Evolutionary conservation across 2,797 vertebrate species (phyloP).

Genomic region (Cephalopachus bancanus): DNA sequence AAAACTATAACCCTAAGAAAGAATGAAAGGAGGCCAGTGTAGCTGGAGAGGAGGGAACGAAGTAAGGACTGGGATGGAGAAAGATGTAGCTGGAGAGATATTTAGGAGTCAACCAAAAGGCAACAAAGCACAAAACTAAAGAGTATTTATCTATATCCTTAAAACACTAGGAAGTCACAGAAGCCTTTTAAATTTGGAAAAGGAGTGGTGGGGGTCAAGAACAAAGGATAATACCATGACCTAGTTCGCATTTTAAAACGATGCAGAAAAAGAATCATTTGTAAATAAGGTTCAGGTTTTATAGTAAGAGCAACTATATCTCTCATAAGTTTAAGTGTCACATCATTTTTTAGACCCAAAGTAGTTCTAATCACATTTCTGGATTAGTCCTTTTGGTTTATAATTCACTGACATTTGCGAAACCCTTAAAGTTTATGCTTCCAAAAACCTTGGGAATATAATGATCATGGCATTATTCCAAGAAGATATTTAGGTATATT

Average conservation of each 20-base stretch:
- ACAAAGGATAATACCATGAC: neutral
- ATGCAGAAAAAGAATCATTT: neutral
- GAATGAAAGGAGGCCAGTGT: neutral
- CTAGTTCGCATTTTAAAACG: neutral
- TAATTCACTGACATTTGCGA: constrained; percentile 50
- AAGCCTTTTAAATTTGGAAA: constrained; percentile 17
- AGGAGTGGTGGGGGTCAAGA: neutral
- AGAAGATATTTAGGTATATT: constrained; percentile 38
- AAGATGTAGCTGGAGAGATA: neutral
- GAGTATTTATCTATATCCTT: neutral
- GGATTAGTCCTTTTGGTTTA: neutral
- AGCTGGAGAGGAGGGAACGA: neutral
- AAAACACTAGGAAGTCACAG: constrained; percentile 1
- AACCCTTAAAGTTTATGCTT: constrained; percentile 14
- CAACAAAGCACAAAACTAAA: neutral
- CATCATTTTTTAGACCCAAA: constrained; percentile 1
- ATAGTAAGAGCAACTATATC: neutral
- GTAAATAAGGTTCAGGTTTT: neutral
- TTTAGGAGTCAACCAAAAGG: neutral
- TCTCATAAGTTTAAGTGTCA: neutral
- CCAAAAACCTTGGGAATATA: constrained; percentile 11
- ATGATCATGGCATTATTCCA: constrained; percentile 15
- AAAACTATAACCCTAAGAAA: neutral
- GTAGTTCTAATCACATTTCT: constrained; percentile 30
- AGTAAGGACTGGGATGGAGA: neutral